Evolutionary conservation across 1,140 invertebrate genomes (phyloP).

Genomic region (Hydropsyche tenuis): DNA sequence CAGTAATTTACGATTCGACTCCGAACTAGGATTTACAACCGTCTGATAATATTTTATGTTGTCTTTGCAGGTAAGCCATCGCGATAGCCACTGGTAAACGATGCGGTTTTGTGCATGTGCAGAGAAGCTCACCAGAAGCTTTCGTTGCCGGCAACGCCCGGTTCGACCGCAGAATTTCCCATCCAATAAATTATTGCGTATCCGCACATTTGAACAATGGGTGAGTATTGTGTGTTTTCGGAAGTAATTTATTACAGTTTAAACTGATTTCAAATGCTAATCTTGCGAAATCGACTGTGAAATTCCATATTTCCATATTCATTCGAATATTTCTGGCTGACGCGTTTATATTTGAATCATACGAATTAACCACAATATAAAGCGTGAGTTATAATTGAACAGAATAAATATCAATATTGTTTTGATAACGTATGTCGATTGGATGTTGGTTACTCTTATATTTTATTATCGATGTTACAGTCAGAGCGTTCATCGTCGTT

Average conservation of each 20-base stretch:
- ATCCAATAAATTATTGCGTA: slow-evolving; percentile 21
- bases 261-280: too few relatives aligned
- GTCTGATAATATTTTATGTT: slow-evolving; percentile 27
- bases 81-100: slow-evolving; percentile 18
- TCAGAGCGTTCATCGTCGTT: too few relatives aligned
- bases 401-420: too few relatives aligned
- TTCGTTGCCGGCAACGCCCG: background rate
- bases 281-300: background rate
- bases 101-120: slow-evolving; percentile 26
- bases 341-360: too few relatives aligned
- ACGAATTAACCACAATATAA: too few relatives aligned
- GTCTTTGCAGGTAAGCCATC: slow-evolving; percentile 30
- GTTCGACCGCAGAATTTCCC: slow-evolving; percentile 14
- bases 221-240: background rate
- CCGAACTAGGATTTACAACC: background rate
- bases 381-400: too few relatives aligned
- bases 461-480: too few relatives aligned
- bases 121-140: slow-evolving; percentile 20
- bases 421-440: too few relatives aligned
- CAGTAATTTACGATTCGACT: background rate
- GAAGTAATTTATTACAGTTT: background rate
- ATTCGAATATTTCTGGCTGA: too few relatives aligned
- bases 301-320: too few relatives aligned
- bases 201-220: background rate
- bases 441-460: too few relatives aligned